phyloP scores from a whole-genome alignment of 1,140 invertebrate genomes.

The Drosophila ambigua region DNA sequence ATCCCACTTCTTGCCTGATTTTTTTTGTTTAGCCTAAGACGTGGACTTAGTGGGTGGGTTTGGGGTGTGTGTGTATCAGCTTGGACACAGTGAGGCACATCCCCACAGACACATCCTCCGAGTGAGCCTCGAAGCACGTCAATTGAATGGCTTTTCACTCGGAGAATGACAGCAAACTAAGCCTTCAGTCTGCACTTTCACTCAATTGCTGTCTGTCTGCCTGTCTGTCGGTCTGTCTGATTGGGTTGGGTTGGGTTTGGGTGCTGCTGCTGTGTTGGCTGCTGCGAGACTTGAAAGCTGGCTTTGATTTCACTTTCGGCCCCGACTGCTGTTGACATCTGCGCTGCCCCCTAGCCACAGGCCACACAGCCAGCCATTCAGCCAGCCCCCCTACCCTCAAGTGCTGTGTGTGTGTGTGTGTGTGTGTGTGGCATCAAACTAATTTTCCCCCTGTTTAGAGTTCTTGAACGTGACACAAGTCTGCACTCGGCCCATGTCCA shows the following conservation, averaged over 20 bases:
- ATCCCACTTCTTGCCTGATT: constrained; percentile 5
- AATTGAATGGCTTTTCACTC: constrained; percentile 77
- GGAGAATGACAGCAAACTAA: constrained; percentile 69
- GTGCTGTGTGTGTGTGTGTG: constrained; percentile 8
- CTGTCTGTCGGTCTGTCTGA: neutral
- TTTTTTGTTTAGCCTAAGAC: constrained; percentile 13
- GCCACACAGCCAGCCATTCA: too few relatives aligned
- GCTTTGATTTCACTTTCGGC: constrained; percentile 75
- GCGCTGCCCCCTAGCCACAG: constrained; percentile 25
- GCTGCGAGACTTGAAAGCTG: constrained; percentile 36
- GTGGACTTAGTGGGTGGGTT: neutral
- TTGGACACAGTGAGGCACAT: constrained; percentile 35
- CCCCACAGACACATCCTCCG: neutral
- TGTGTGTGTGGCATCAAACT: constrained; percentile 68
- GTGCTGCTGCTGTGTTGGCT: neutral
- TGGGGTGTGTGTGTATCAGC: constrained; percentile 6
- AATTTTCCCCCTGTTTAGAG: constrained; percentile 79
- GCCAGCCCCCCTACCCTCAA: constrained; percentile 6
- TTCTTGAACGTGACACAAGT: constrained; percentile 78
- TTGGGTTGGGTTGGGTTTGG: neutral
- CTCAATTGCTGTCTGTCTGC: constrained; percentile 36
- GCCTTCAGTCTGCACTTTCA: constrained; percentile 70
- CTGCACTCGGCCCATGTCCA: constrained; percentile 59
- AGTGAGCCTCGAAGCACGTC: constrained; percentile 47
- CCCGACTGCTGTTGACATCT: constrained; percentile 69